Base-by-base conservation (phyloP, 2,797 vertebrate genomes). In the Ptychobarbus kaznakovi region DNA sequence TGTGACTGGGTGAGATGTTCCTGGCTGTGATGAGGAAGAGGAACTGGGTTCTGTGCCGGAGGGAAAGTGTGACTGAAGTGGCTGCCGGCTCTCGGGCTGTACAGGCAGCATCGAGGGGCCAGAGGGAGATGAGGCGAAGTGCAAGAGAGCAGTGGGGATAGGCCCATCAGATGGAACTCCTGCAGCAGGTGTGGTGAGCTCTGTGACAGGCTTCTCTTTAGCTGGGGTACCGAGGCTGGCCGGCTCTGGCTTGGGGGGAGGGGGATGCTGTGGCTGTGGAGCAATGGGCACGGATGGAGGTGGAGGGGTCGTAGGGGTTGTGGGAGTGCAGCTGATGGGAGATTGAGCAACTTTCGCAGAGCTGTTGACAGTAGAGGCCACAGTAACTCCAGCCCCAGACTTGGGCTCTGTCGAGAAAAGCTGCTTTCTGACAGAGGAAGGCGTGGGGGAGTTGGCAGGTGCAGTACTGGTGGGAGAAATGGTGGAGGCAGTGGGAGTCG, bases 381-480 rank as follows among this genome's bases (percentile, higher is more conserved):
- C 90, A 0, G 95, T 90, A n/a, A 94, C 90, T 85, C 93, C 93
- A 58, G 94, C 91, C 76, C 92, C 95, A 0, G 94, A 94, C 91
- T 98, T 99, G 87, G 96, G 94, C 82, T 98, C 96, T 0, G 96
- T 94, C 63, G 96, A 92, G 61, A 99, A 99, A 85, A 99, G 93
- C 94, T 99, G 97, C 93, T 99, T 99, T 89, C 97, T 95, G 91
- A 97, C 97, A 0, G 98, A 97, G 20, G 97, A 98, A 84, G 97
- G 97, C 80, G 97, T 98, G 88, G 96, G 95, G 84, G 92, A 91
- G 86, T 93, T 97, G 32, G 95, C 93, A 65, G 95, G 95, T 13
- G 95, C 96, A 10, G 96, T 94, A 84, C 92, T 86, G 91, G 95
- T 79, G 89, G 94, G 93, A 13, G 95, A 95, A 80, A 95, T 92